These are phyloP conservation scores for Grallaria varia DNA, from an alignment of 2,113 vertebrate species.

Conservation along the genomic window DNA sequence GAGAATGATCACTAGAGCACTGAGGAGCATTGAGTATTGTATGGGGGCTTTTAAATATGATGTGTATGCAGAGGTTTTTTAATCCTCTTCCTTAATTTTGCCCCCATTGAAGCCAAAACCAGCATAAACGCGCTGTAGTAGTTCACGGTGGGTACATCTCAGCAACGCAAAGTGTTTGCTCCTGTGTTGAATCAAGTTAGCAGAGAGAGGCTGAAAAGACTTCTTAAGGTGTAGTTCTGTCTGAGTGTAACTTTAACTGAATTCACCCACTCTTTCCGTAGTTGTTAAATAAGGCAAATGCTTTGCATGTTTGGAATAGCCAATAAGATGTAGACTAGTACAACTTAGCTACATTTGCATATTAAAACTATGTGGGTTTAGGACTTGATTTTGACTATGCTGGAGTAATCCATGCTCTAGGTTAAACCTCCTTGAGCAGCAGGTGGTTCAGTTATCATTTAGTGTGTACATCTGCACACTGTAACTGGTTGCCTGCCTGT, in stretches of 20 bases:
- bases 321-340: not conserved
- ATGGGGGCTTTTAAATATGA: not conserved
- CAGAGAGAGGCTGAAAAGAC: not conserved
- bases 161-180: not conserved
- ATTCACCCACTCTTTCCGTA: not conserved
- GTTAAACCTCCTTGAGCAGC: not conserved
- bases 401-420: not conserved
- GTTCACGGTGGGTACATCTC: not conserved
- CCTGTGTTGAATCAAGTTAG: not conserved
- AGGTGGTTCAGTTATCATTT: not conserved
- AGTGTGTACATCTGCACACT: not conserved
- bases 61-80: not conserved
- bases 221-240: not conserved
- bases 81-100: not conserved
- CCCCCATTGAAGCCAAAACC: not conserved
- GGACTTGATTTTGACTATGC: not conserved
- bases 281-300: not conserved
- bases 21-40: not conserved
- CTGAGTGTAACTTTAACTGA: not conserved
- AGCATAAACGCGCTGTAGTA: fast-evolving
- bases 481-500: not conserved
- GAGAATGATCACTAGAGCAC: not conserved
- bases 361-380: not conserved
- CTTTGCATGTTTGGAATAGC: not conserved
- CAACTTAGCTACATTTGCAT: not conserved